These are phyloP conservation scores for Halichoeres trimaculatus DNA, from an alignment of 2,113 vertebrate genomes.

Conservation along the genomic window DNA sequence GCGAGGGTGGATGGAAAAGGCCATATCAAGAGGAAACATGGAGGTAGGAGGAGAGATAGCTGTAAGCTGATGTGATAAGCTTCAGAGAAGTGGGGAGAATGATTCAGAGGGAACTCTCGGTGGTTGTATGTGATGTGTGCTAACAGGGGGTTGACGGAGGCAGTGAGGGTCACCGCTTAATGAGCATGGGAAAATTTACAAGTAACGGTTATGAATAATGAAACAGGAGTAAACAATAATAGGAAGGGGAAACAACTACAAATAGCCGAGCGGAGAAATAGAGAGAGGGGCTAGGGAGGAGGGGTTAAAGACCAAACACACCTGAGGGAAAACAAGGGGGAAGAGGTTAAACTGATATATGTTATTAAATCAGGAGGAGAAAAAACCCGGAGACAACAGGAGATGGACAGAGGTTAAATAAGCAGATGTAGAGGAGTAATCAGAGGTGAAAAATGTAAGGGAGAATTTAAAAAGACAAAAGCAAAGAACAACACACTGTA, in stretches of 20 bases:
- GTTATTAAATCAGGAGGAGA: constrained; percentile 61
- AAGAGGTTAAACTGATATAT: constrained; percentile 64
- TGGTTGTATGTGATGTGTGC: constrained; percentile 20
- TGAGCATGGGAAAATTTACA: constrained; percentile 67
- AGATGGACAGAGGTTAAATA: constrained; percentile 8
- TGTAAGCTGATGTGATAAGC: constrained; percentile 63
- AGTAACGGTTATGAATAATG: constrained; percentile 67
- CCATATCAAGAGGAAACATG: constrained; percentile 55
- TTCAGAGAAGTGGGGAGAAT: constrained; percentile 41
- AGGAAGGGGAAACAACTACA: constrained; percentile 37
- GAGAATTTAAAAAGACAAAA: constrained; percentile 47
- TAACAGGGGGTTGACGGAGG: constrained; percentile 48
- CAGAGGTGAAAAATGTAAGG: constrained; percentile 51
- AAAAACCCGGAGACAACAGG: constrained; percentile 50
- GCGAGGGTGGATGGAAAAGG: constrained; percentile 51
- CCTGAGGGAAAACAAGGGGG: constrained; percentile 56
- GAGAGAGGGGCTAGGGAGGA: constrained; percentile 12
- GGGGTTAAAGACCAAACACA: constrained; percentile 56
- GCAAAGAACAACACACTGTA: constrained; percentile 61
- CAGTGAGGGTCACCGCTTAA: constrained; percentile 61
- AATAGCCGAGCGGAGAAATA: constrained; percentile 17
- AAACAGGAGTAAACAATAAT: constrained; percentile 53
- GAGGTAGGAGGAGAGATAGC: constrained; percentile 52
- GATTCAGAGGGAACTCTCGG: constrained; percentile 42
- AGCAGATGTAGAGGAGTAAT: constrained; percentile 44